Evolutionary conservation across 2,797 vertebrate genomes (phyloP), one percentile per base, ranked within the genome.

Genomic region (Oryzias sinensis): DNA sequence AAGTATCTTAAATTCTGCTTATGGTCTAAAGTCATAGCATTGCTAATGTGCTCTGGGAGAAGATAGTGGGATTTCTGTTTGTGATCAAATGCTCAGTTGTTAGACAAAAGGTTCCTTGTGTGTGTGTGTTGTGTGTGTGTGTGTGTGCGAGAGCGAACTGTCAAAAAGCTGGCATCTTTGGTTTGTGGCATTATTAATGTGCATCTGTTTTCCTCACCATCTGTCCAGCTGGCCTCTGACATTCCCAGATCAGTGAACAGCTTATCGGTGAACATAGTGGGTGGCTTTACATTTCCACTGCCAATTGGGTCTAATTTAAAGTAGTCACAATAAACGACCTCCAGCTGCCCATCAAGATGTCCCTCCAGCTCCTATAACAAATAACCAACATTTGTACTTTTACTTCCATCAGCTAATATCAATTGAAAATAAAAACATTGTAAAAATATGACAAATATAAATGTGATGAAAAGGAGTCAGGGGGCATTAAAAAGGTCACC

Each of bases 261-360:
- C 46, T 80, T 87, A 15, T 93, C 90, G 5, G 93, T 89, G 65
- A 67, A 79, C 88, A 94, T 81, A 42, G 68, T 62, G 0, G 94
- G 93, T 5, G 93, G 88, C 77, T 76, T 93, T 57, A 92, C 1
- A 1, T 1, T 3, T 51, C 89, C 91, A 41, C 1, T 14, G 1
- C 67, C 65, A 3, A 91, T 67, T 22, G 94, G 94, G 75, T 98
- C 96, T 29, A 98, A 56, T 72, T 83, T 94, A 72, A 95, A 96
- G 85, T 91, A 97, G 82, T 98, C 93, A 86, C 94, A 95, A 18
- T 96, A 79, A 67, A 96, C 60, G 57, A 96, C 93, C 67, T 94
- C 87, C 27, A 99, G 82, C 54, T 91, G 92, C 60, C 93, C 93
- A 66, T 89, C 84, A 70, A 92, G 50, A 2, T 5, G 79, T 3